Evolutionary conservation across 30 jellyfish, hydroid and myxozoan species (phyloP).

Genomic region (Sanderia malayensis): DNA sequence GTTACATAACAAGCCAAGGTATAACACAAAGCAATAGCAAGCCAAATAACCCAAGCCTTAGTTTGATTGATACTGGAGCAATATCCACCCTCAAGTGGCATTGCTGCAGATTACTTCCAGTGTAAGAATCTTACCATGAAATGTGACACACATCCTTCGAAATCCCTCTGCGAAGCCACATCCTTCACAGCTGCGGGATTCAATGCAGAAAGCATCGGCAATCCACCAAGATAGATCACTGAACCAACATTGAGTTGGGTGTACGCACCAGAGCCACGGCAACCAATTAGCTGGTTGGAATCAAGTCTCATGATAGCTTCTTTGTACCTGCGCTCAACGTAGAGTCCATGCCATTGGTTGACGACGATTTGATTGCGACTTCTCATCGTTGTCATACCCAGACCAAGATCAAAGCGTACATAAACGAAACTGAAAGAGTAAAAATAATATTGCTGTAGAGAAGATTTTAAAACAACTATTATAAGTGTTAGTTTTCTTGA

Average conservation of each 20-base stretch:
- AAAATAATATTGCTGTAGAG: no score
- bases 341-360: slow-evolving; percentile 59
- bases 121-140: slow-evolving; percentile 52
- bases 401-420: slow-evolving; percentile 78
- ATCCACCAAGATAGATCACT: slow-evolving; percentile 73
- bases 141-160: slow-evolving; percentile 65
- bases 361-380: slow-evolving; percentile 43
- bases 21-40: no score
- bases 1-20: no score
- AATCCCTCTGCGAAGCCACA: slow-evolving; percentile 67
- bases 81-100: no score
- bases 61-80: no score
- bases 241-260: slow-evolving; percentile 63
- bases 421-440: slow-evolving; percentile 49
- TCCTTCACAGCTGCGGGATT: slow-evolving; percentile 62
- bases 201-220: slow-evolving; percentile 56
- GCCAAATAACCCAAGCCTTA: no score
- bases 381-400: slow-evolving; percentile 60
- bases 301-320: slow-evolving; percentile 84
- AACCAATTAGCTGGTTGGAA: slow-evolving; percentile 53
- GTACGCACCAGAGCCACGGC: slow-evolving; percentile 60
- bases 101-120: no score
- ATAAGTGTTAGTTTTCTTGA: no score
- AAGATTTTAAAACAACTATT: no score
- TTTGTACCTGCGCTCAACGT: slow-evolving; percentile 60